phyloP scores from a whole-genome alignment of 2,113 vertebrate genomes.

The Plotosus lineatus region DNA sequence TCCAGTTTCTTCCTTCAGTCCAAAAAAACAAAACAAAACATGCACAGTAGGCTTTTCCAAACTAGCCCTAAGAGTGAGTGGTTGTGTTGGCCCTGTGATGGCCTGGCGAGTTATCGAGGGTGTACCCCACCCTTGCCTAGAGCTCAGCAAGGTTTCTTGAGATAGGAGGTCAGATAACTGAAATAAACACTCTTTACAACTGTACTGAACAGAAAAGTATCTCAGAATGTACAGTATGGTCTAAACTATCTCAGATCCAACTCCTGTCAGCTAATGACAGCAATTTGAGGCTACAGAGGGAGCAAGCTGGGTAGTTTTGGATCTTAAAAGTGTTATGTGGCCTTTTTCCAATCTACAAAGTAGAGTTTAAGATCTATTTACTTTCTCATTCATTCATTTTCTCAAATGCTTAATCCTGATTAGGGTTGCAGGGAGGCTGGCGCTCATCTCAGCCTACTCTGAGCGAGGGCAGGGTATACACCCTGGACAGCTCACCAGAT shows the following conservation, averaged over 20 bases:
- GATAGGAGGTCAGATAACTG: neutral
- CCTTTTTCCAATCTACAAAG: neutral
- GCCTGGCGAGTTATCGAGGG: too few species aligned
- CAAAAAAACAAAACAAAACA: neutral
- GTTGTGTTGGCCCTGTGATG: too few species aligned
- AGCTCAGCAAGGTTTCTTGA: neutral
- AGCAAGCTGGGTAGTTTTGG: neutral
- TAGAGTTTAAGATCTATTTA: neutral
- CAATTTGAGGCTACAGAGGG: neutral
- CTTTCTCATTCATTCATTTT: neutral
- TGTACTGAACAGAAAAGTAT: neutral
- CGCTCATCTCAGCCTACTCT: too few species aligned
- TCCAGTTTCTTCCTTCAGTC: too few species aligned
- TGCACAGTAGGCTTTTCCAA: too few species aligned
- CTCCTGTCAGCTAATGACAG: neutral
- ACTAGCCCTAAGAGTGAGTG: too few species aligned
- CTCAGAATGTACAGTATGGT: neutral
- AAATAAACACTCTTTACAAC: neutral
- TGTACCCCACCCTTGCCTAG: too few species aligned
- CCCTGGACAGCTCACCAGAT: too few species aligned
- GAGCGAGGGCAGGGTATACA: too few species aligned
- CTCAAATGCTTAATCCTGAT: too few species aligned
- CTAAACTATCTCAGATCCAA: neutral
- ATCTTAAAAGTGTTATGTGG: neutral
- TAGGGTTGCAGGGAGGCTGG: too few species aligned